Evolutionary conservation across 2,888 invertebrate genomes (phyloP).

Genomic region (Xanthostigma xanthostigma): DNA sequence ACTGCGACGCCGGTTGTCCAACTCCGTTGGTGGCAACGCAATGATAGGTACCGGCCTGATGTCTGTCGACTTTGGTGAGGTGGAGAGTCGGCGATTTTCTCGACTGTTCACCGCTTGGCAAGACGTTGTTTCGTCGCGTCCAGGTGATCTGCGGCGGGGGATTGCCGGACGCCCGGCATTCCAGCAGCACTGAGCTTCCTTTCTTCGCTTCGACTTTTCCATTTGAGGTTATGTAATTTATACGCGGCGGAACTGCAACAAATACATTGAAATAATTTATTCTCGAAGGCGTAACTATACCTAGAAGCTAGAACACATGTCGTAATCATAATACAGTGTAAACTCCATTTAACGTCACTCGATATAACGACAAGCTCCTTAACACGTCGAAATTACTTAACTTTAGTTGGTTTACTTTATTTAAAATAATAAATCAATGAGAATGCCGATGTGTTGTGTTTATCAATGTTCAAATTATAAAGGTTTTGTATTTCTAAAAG

Average conservation of each 20-base stretch:
- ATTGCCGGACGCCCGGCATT: conserved; percentile 35
- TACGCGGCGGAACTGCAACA: conserved; percentile 44
- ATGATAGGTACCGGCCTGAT: conserved; percentile 46
- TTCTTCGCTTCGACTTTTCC: conserved; percentile 47
- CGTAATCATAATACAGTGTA: too few species aligned
- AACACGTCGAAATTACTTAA: too few species aligned
- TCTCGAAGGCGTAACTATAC: background rate
- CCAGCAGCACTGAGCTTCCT: conserved; percentile 31
- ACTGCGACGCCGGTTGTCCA: conserved; percentile 42
- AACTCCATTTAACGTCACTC: too few species aligned
- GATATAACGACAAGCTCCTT: too few species aligned
- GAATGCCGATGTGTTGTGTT: too few species aligned
- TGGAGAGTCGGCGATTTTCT: conserved; percentile 40
- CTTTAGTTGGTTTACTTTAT: too few species aligned
- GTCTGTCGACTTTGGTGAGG: conserved; percentile 44
- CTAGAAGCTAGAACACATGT: conserved; percentile 6
- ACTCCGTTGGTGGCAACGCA: conserved; percentile 48
- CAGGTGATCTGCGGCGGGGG: conserved; percentile 36
- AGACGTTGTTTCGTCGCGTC: conserved; percentile 35
- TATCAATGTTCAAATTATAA: too few species aligned
- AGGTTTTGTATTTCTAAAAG: too few species aligned
- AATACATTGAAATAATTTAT: conserved; percentile 3
- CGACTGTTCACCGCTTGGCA: conserved; percentile 44
- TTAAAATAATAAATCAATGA: too few species aligned
- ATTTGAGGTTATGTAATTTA: conserved; percentile 43